A percentile compares a stretch with the other conserved stretches of the same genome.
Evolutionary conservation across 2,797 vertebrate species (phyloP).

Genomic region (Gymnoscopelus microlampas): DNA sequence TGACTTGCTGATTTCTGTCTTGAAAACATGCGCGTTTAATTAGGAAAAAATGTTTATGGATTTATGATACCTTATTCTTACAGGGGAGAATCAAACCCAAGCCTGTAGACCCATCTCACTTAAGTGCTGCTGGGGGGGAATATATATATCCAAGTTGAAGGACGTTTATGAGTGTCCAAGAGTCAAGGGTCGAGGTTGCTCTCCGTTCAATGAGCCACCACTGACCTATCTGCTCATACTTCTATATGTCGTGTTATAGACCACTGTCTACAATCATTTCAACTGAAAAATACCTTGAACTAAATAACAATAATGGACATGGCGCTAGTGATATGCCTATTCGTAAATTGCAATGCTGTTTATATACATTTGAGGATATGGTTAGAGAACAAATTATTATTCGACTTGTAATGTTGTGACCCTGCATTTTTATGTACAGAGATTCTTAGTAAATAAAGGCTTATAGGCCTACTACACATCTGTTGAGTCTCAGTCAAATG

Average conservation of each 20-base stretch:
- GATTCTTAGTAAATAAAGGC: too few species aligned
- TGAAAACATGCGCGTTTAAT: too few species aligned
- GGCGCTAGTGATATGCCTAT: too few species aligned
- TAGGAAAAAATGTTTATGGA: not conserved
- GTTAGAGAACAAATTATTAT: too few species aligned
- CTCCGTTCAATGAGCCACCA: constrained; percentile 41
- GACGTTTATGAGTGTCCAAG: not conserved
- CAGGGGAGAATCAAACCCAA: too few species aligned
- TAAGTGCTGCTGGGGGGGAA: not conserved
- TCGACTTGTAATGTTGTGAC: too few species aligned
- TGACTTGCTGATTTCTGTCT: constrained; percentile 7
- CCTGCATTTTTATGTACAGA: too few species aligned
- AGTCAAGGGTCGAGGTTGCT: constrained; percentile 39
- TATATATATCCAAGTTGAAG: not conserved
- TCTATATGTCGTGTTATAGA: constrained; percentile 4
- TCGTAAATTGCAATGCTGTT: too few species aligned
- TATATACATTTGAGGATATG: too few species aligned
- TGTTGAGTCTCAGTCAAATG: too few species aligned
- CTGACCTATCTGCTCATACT: constrained; percentile 22
- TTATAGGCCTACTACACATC: too few species aligned
- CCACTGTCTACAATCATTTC: not conserved
- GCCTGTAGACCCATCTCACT: not conserved
- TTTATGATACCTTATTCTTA: not conserved
- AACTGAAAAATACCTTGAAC: constrained; percentile 4
- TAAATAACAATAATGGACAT: too few species aligned